Conservation (phyloP, 2,797 vertebrate species). For the Petrocephalus sullivani region DNA sequence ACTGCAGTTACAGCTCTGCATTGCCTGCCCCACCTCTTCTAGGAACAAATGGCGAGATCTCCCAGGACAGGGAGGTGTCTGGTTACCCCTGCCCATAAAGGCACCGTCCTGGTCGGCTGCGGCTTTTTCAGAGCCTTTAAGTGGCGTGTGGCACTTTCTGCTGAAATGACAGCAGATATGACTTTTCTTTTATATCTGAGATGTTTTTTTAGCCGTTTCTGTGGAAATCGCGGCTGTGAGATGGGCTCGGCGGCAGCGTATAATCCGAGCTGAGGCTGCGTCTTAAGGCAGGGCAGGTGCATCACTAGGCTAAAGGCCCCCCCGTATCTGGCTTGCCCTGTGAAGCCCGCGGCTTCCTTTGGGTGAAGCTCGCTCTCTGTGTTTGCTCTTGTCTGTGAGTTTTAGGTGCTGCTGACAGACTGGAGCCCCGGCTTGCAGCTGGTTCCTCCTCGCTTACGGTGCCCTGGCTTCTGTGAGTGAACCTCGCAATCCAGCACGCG, state of each 20-base stretch:
- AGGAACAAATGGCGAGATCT: conserved; percentile 30
- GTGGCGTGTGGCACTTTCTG: not conserved
- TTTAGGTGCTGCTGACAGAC: conserved; percentile 15
- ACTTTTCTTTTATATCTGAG: not conserved
- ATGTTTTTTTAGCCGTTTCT: not conserved
- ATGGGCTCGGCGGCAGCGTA: not conserved
- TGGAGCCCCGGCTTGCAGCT: conserved; percentile 16
- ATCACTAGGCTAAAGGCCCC: not conserved
- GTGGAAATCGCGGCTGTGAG: not conserved
- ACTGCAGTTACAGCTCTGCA: conserved; percentile 14
- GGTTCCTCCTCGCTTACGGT: not conserved
- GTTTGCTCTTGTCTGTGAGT: not conserved
- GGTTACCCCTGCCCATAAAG: conserved; percentile 27
- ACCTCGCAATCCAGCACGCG: not conserved
- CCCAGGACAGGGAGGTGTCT: conserved; percentile 14
- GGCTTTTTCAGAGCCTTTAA: conserved; percentile 21
- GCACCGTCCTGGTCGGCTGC: conserved; percentile 18
- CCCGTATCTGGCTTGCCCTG: not conserved
- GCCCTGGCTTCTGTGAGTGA: not conserved
- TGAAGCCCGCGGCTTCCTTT: not conserved
- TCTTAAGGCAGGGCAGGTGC: not conserved
- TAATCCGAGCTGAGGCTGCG: not conserved
- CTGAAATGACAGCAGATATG: not conserved
- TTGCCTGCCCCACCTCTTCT: conserved; percentile 19
- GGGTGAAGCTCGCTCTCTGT: not conserved